Base-by-base conservation (phyloP, 2,797 vertebrate species). In the Enteromius thamalakanensis region DNA sequence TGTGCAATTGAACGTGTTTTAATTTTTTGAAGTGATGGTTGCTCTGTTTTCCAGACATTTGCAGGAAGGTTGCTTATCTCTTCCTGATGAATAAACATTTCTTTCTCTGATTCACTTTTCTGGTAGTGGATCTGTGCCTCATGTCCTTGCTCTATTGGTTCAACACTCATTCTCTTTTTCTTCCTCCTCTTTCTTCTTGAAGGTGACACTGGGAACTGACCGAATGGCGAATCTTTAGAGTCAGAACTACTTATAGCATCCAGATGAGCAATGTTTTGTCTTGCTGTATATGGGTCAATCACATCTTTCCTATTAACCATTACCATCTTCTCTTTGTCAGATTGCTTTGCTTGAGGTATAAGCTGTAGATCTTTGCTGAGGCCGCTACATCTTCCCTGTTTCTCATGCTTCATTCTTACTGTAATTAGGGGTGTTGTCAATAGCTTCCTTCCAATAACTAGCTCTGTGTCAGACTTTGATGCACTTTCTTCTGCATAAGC, bases 131-230 rank as follows among this genome's bases (percentile, higher is more conserved):
- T 70, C 62, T 81, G 86, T 78, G 83, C 89, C 64, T 92, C 88
- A 26, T 47, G 83, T 55, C 75, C 87, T 42, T 77, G 74, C 9
- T 92, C 91, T 23, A 78, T 34, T 9, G 85, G 86, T 68, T 93
- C 92, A 49, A 76, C 42, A 76, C 90, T 88, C 21, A 87, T 86
- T 79, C 89, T 91, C 77, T 92, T 94, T 87, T 92, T 96, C 88
- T 91, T 95, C 83, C 88, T 94, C 84, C 91, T 91, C 86, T 91
- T 95, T 86, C 91, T 92, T 84, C 89, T 94, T 23, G 86, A 45
- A 10, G 88, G 87, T 0, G 89, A 91, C 45, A 92, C 88, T 0
- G 37, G 85, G 34, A 87, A 47, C 21, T 85, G 90, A 70, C 72
- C 85, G 0, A 14, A 6, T 2, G 69, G 6, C 84, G 76, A 67